Conservation (phyloP, 2,888 invertebrate species). For the Tortricodes alternella region DNA sequence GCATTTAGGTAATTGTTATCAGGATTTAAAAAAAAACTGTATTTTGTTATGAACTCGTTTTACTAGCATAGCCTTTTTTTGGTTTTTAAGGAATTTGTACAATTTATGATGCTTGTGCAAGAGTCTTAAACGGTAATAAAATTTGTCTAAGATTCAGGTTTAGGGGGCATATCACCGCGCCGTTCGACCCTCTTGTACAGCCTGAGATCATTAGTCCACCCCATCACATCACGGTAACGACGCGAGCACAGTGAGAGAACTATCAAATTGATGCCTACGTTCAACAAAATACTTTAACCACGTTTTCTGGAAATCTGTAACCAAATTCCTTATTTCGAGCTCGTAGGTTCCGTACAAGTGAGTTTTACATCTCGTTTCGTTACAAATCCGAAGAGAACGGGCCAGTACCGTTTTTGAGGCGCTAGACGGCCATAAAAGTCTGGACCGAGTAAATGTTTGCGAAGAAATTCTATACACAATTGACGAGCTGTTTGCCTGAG, state of each 20-base stretch:
- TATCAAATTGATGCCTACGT: constrained; percentile 25
- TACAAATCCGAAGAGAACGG: constrained; percentile 64
- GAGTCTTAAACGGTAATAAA: not conserved
- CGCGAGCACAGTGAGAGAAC: constrained; percentile 26
- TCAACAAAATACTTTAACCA: constrained; percentile 25
- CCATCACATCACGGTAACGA: constrained; percentile 28
- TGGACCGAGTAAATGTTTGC: constrained; percentile 46
- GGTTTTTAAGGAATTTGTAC: not conserved
- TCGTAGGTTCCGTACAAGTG: constrained; percentile 49
- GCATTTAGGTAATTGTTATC: too few species aligned
- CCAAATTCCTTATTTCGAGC: constrained; percentile 37
- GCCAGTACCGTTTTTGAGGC: constrained; percentile 32
- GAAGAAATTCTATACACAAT: constrained; percentile 50
- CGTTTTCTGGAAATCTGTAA: constrained; percentile 26
- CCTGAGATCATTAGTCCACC: constrained; percentile 23
- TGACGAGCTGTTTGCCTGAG: constrained; percentile 16
- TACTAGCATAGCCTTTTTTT: not conserved
- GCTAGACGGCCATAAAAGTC: constrained; percentile 41
- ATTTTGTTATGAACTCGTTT: too few species aligned
- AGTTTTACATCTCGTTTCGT: constrained; percentile 63
- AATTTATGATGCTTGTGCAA: not conserved
- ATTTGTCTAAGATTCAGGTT: constrained; percentile 9
- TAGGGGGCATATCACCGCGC: constrained; percentile 14
- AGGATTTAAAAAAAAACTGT: too few species aligned
- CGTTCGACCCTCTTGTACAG: constrained; percentile 21